A percentile compares a stretch with the other conserved stretches of the same genome.
Evolutionary conservation across 2,113 vertebrate species (phyloP).

Genomic region (Dasyornis broadbenti): DNA sequence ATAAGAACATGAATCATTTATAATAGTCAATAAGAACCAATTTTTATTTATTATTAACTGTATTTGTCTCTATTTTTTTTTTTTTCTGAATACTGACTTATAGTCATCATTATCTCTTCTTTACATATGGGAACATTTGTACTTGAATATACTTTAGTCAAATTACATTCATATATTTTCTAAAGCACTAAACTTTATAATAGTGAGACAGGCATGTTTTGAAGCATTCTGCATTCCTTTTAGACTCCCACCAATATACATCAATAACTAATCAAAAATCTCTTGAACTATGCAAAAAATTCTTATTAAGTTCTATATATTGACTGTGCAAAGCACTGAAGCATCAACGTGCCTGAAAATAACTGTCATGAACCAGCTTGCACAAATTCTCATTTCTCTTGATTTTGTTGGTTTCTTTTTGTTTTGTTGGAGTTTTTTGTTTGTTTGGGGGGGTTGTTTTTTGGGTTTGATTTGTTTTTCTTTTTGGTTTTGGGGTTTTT

Average conservation of each 20-base stretch:
- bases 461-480: neutral
- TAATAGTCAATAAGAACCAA: neutral
- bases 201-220: neutral
- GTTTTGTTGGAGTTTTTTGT: too few relatives aligned
- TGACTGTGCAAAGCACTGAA: neutral
- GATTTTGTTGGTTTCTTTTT: fast-evolving
- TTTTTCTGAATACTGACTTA: neutral
- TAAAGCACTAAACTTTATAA: neutral
- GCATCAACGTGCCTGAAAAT: neutral
- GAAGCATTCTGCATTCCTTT: neutral
- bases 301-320: neutral
- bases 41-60: neutral
- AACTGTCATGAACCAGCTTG: neutral
- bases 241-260: neutral
- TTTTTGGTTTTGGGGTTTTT: neutral
- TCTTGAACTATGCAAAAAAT: neutral
- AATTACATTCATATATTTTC: neutral
- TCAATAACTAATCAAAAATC: neutral
- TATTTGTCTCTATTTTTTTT: neutral
- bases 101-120: neutral
- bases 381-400: neutral
- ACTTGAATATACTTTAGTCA: neutral
- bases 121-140: neutral
- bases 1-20: neutral
- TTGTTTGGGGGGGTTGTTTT: neutral